Evolutionary conservation across 2,888 invertebrate species (phyloP).

Genomic region (Glyphotaelius pellucidus): DNA sequence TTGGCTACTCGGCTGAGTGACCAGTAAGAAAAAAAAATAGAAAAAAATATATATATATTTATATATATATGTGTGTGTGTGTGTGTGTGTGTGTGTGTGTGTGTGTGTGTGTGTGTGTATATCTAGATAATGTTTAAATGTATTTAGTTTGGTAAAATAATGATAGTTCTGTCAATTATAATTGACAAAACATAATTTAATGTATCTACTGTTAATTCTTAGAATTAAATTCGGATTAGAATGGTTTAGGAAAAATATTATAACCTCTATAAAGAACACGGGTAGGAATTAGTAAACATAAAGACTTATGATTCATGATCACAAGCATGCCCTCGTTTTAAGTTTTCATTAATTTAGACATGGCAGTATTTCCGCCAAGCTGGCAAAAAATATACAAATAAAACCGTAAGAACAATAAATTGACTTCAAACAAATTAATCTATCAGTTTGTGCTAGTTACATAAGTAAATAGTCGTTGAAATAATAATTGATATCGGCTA

Average conservation of each 20-base stretch:
- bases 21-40: too few relatives aligned
- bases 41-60: too few relatives aligned
- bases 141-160: neutral
- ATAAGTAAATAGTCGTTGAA: constrained; percentile 16
- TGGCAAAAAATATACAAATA: neutral
- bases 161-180: too few relatives aligned
- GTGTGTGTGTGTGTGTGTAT: too few relatives aligned
- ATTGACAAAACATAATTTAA: neutral
- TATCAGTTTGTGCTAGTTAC: constrained; percentile 16
- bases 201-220: neutral
- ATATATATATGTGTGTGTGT: too few relatives aligned
- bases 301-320: neutral
- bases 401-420: constrained; percentile 2
- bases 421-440: neutral
- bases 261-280: neutral
- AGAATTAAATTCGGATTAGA: neutral
- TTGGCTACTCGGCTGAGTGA: too few relatives aligned
- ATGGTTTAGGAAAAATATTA: neutral
- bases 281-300: neutral
- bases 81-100: too few relatives aligned
- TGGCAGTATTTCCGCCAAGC: neutral
- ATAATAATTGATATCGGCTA: constrained; percentile 13
- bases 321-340: neutral
- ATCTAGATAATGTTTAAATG: neutral
- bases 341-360: neutral